Evolutionary conservation across 1,140 invertebrate genomes (phyloP), one percentile per base, ranked within the genome.

Genomic region (Aporrectodea caliginosa): DNA sequence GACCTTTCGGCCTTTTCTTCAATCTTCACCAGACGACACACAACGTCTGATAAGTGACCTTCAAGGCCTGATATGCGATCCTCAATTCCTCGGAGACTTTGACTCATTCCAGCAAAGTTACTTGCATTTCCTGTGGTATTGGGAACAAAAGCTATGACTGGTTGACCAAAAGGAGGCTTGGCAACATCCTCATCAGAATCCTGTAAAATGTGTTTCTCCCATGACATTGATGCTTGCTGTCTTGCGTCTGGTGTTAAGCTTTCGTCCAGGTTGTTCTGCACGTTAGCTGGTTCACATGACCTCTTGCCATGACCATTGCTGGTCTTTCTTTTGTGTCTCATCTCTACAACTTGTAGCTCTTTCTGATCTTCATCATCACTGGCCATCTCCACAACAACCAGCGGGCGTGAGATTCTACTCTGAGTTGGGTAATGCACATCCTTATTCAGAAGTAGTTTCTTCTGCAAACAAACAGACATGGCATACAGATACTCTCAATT

Each of bases 1-100:
- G 75, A 77, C 29, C 68, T 31, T 31, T 43, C 12, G 1, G 75
- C 32, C 27, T 77, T 43, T 29, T 77, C 35, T 70, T 69, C 75
- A 58, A 78, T 70, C 70, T 78, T 16, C 27, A 12, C 77, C 2
- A 78, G 16, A 16, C 32, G 29, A n/a, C 22, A 16, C 31, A 33
- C 69, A 14, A 78, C 14, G 16, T 27, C 29, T 0, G 35, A 34
- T 35, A 77, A 27, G 1, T 31, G 27, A 29, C 68, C 35, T 27
- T 77, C 34, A 22, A 77, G 29, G 29, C 35, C 2, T 29, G 27
- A 27, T 35, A 32, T 77, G 27, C 75, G 16, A 35, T 35, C 6
- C 2, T 16, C 12, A 43, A 69, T 29, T 31, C 2, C 35, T 77
- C 2, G 30, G 29, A 0, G 75, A 68, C 16, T 69, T 43, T 22